These are phyloP conservation scores for Zoanthus solanderi DNA, from an alignment of 92 coral and sea anemone species.

Conservation along the genomic window DNA sequence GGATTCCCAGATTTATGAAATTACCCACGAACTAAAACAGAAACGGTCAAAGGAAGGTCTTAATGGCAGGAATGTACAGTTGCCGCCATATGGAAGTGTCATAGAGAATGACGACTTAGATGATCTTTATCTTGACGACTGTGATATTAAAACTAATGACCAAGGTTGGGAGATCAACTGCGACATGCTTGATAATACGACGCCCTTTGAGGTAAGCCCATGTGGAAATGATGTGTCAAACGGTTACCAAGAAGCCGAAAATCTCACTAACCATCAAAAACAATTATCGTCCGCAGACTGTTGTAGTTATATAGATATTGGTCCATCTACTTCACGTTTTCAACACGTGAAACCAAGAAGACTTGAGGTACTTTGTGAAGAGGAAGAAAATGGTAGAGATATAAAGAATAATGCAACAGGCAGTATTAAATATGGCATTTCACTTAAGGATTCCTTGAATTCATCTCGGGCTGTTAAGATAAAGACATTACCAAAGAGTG, in stretches of 20 bases:
- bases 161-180: slow-evolving; percentile 40
- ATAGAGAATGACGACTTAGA: neutral
- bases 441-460: neutral
- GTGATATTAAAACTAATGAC: neutral
- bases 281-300: neutral
- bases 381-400: slow-evolving; percentile 71
- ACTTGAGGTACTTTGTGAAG: slow-evolving; percentile 80
- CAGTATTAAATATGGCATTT: neutral
- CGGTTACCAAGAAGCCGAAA: neutral
- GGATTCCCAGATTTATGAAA: slow-evolving; percentile 79
- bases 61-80: neutral
- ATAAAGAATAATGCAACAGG: slow-evolving; percentile 28
- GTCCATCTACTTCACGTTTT: neutral
- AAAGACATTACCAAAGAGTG: slow-evolving; percentile 17
- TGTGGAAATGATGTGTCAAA: neutral
- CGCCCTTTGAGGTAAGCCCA: neutral
- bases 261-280: neutral
- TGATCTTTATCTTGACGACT: slow-evolving; percentile 26
- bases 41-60: slow-evolving; percentile 42
- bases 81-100: neutral
- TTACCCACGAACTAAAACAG: slow-evolving; percentile 62
- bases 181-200: slow-evolving; percentile 29
- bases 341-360: slow-evolving; percentile 53
- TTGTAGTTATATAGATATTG: slow-evolving; percentile 3
- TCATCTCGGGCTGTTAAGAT: slow-evolving; percentile 30